Base-by-base conservation (phyloP, 2,797 vertebrate species). In the Channallabes apus region DNA sequence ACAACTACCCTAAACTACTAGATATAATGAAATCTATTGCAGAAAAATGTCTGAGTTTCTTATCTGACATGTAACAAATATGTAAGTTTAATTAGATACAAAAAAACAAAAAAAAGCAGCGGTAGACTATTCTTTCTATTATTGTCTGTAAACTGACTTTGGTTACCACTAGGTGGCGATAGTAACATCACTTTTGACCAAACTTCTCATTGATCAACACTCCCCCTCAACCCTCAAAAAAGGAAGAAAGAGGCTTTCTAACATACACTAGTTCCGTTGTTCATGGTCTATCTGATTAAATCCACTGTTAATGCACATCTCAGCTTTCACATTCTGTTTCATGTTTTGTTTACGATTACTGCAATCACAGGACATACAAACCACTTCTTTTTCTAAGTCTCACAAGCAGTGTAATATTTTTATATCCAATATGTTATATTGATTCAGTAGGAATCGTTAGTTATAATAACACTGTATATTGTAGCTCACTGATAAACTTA, bases 111-210 rank as follows among this genome's bases (percentile, higher is more conserved):
- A 8, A 22, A 22, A 69, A 69, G 9, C 9, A 20, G 15, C 29
- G 18, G n/a, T 17, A 29, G 11, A 32, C 65, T 22, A 18, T 38
- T 22, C 32, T 69, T 68, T 68, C 15, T 7, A 7, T 32, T 65
- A 22, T 3, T 22, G 32, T 38, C 32, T 46, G 22, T 46, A n/a
- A 15, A 12, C 41, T 46, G 46, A 11, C 24, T 18, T 24, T 20
- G n/a, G 6, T 72, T 72, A 35, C 69, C 78, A 85, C 78, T 41
- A 85, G 84, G 72, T 80, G 84, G 76, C 29, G 67, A 61, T 41
- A 78, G 6, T 8, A 56, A 18, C 24, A 51, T 4, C 12, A 79
- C 17, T 29, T 56, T 79, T 24, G 20, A 27, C 41, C 38, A 62
- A 77, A 14, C 3, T 3, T 38, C 18, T 27, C n/a, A 56, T 73